A percentile compares a stretch with the other conserved stretches of the same genome.
Conservation (phyloP, 2,888 invertebrate species). For the Spodoptera littoralis region DNA sequence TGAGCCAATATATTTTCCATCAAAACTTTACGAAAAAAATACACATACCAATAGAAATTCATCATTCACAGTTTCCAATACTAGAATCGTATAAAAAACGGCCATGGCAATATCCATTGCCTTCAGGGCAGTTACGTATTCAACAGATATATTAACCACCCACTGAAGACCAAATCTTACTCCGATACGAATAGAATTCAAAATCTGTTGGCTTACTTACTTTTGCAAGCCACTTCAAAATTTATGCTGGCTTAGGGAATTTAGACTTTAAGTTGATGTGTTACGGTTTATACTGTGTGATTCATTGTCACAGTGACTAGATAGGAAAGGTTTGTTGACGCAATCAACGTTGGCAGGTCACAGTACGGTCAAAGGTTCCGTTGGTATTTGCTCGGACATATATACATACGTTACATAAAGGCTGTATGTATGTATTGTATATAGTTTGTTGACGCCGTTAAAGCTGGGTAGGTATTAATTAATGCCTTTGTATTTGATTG, state of each 20-base stretch:
- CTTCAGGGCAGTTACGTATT: conserved; percentile 70
- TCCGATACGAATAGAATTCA: background rate
- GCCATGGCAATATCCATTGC: conserved; percentile 75
- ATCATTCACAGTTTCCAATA: conserved; percentile 68
- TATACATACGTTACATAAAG: conserved; percentile 13
- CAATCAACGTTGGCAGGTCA: conserved; percentile 61
- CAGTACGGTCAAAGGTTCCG: conserved; percentile 57
- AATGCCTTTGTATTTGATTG: conserved; percentile 4
- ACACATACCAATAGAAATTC: conserved; percentile 66
- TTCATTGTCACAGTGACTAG: conserved; percentile 30
- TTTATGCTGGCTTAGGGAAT: conserved; percentile 9
- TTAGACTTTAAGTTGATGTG: conserved; percentile 8
- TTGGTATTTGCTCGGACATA: conserved; percentile 49
- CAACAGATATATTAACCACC: conserved; percentile 43
- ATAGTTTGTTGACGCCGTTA: conserved; percentile 31
- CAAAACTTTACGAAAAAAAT: conserved; percentile 63
- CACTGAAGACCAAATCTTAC: conserved; percentile 41
- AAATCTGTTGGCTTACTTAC: conserved; percentile 10
- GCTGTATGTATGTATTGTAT: conserved; percentile 27
- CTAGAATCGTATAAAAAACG: conserved; percentile 71
- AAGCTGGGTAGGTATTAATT: conserved; percentile 34
- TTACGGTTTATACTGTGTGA: conserved; percentile 25
- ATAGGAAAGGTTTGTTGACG: conserved; percentile 59
- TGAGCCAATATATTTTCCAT: conserved; percentile 59
- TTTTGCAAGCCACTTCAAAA: conserved; percentile 17